A percentile compares a stretch with the other conserved stretches of the same genome.
phyloP scores from a whole-genome alignment of 2,113 vertebrate genomes.

The Apaloderma vittatum region DNA sequence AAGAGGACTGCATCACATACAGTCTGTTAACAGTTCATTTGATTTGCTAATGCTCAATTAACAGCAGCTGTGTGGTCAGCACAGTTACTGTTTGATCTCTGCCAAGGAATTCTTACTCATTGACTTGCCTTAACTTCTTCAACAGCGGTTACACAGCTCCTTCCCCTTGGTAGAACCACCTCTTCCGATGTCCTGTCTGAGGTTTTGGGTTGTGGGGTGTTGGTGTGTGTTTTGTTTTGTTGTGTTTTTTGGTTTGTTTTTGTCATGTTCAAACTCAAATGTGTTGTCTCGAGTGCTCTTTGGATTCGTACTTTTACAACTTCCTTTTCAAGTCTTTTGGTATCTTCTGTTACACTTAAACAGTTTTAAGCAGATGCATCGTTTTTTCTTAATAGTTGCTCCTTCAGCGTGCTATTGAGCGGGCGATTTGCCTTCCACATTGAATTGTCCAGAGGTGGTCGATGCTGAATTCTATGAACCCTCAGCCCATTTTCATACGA shows the following conservation, averaged over 20 bases:
- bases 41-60: not conserved
- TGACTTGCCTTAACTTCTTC: not conserved
- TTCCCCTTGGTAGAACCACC: not conserved
- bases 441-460: not conserved
- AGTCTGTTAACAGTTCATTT: not conserved
- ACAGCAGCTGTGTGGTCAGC: not conserved
- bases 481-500: not conserved
- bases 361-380: not conserved
- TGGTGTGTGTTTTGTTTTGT: not conserved
- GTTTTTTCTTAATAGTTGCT: not conserved
- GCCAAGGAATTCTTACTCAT: not conserved
- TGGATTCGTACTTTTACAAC: not conserved
- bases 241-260: not conserved
- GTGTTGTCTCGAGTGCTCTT: not conserved
- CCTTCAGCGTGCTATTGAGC: not conserved
- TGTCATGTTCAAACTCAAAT: not conserved
- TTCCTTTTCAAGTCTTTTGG: not conserved
- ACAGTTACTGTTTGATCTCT: not conserved
- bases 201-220: not conserved
- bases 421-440: not conserved
- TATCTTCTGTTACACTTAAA: not conserved
- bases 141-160: not conserved
- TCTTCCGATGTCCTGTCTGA: not conserved
- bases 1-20: not conserved
- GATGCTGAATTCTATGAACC: not conserved